Evolutionary conservation across 2,888 invertebrate genomes (phyloP), one percentile per base, ranked within the genome.

Genomic region (Ornithoptera priamus): DNA sequence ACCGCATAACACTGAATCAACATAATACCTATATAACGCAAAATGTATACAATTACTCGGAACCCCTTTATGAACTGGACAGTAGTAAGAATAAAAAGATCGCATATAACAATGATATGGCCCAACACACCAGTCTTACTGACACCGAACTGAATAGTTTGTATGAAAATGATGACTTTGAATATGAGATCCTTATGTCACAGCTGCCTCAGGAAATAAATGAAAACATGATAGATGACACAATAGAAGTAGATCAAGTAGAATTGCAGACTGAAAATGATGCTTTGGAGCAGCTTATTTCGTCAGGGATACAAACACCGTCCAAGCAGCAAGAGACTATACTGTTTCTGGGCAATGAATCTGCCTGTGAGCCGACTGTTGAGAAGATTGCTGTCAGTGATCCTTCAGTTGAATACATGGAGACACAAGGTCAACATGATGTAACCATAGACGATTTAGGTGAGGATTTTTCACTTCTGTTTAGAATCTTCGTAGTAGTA

Each of bases 261-360:
- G 83, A 78, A 0, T n/a, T 83, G 3, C 77, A 82, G 36, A 81
- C 80, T 39, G 85, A 88, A 10, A 85, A 89, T 74, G 83, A 80
- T 67, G 91, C 91, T 0, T 72, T 92, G 66, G 87, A 88, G 56
- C 92, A 92, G 74, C 76, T 92, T 10, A 89, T 92, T 90, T 89
- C 91, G 0, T 75, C 85, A 0, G 85, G 86, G 20, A 86, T 88
- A 24, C 88, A 90, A 74, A 83, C 86, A 0, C 72, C 80, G 53
- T 83, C 87, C 0, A 87, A 88, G 70, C 90, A 89, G 70, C 80
- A 85, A 69, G 90, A 88, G 76, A 90, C 90, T 1, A 91, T 92
- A 67, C 62, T 91, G 71, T 91, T 86, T 67, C 74, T 88, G 5
- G 92, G 90, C 0, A 81, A 85, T 56, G 84, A 89, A 60, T 84